Conservation (phyloP, 1,140 invertebrate species). For the Drosophila lowei region DNA sequence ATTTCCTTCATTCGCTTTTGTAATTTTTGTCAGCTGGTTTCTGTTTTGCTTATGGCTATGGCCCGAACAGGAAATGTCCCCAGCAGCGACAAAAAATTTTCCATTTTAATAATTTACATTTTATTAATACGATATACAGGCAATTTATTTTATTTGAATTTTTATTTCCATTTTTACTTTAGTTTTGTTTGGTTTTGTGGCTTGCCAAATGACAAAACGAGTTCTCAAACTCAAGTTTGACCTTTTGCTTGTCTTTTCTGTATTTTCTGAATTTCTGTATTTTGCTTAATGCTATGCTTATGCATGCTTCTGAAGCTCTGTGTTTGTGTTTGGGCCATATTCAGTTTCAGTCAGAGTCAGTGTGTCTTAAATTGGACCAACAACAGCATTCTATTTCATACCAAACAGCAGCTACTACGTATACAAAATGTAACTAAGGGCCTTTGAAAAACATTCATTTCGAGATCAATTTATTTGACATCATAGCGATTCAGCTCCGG, state of each 20-base stretch:
- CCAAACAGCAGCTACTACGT: conserved; percentile 3
- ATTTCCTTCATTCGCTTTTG: conserved; percentile 17
- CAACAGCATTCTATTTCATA: conserved; percentile 15
- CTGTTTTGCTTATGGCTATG: conserved; percentile 6
- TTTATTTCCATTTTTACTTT: conserved; percentile 15
- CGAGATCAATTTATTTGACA: conserved; percentile 59
- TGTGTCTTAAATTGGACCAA: conserved; percentile 41
- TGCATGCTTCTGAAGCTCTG: conserved; percentile 37
- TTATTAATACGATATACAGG: conserved; percentile 62
- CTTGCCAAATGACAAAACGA: conserved; percentile 64
- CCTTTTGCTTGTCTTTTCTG: conserved; percentile 52
- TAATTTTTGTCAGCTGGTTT: conserved; percentile 16
- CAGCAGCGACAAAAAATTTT: conserved; percentile 30
- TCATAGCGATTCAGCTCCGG: conserved; percentile 43
- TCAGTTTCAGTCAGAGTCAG: conserved; percentile 52
- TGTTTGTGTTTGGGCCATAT: conserved; percentile 28
- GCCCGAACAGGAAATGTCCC: conserved; percentile 46
- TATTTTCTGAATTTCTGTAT: neutral
- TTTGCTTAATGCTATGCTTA: conserved; percentile 33
- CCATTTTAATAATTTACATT: conserved; percentile 61
- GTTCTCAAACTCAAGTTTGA: conserved; percentile 55
- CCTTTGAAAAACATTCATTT: conserved; percentile 42
- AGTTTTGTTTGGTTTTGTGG: conserved; percentile 15
- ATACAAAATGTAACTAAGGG: conserved; percentile 58
- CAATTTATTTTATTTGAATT: conserved; percentile 55